Base-by-base conservation (phyloP, 2,888 invertebrate species). In the Nysson spinosus region DNA sequence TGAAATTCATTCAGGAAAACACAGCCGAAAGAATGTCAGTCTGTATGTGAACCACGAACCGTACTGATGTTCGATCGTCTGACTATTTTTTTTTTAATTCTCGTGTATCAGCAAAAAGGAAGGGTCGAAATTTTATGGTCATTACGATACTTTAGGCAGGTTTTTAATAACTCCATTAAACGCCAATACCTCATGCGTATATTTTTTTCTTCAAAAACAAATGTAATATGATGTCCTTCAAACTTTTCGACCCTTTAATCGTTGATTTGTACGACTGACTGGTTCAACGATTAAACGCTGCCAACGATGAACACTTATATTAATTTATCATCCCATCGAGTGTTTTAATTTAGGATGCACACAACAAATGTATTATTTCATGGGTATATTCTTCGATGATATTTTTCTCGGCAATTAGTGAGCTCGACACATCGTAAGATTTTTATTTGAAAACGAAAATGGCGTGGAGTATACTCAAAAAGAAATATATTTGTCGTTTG, bases 61-160 rank as follows among this genome's bases (percentile, higher is more conserved):
- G 5, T 24, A 5, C 24, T 24, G n/a, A n/a, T n/a, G 5, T 24
- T 24, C 24, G 24, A 24, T 24, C 9, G 6, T 24, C 9, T 9
- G 5, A 5, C 6, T 7, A 5, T 24, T 24, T 24, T 24, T 7
- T 24, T 24, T 24, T 24, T 24, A 5, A 2, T 24, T 24, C 9
- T 5, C 5, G 2, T 5, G 2, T 7, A 24, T 7, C 1, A 2
- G 11, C 12, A 37, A 37, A 24, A 40, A 24, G 28, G 26, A 42
- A 70, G 66, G 74, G 77, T 75, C 65, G 69, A 71, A 60, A 63
- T 63, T 67, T 63, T 42, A 66, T 55, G 51, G 57, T 37, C 46
- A 44, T 57, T 28, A 35, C 16, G 16, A 9, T 20, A 17, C 5
- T 17, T 35, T 9, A 3, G 14, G 22, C 37, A 22, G 9, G 60